Conservation (phyloP, 2,797 vertebrate genomes). For the Lateolabrax maculatus region DNA sequence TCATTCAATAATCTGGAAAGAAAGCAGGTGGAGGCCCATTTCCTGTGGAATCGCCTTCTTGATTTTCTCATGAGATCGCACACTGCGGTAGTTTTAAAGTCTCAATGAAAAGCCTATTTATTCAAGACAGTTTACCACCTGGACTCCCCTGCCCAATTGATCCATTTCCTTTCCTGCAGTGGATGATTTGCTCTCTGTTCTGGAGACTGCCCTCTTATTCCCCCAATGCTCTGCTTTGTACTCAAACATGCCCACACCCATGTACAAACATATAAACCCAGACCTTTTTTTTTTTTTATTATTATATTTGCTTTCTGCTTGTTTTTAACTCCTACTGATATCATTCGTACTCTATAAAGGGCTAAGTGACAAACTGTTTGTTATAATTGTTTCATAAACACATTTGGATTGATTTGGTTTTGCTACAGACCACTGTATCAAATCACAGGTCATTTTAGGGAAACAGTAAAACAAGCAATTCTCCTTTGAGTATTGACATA, state of each 20-base stretch:
- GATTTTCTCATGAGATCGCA: conserved; percentile 51
- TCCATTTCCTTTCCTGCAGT: conserved; percentile 31
- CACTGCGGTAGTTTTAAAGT: conserved; percentile 50
- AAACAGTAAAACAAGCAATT: conserved; percentile 43
- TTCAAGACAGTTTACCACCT: conserved; percentile 51
- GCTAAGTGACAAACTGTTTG: conserved; percentile 8
- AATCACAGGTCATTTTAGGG: conserved; percentile 31
- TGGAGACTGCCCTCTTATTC: conserved; percentile 14
- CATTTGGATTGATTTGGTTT: conserved; percentile 57
- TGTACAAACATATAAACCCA: not conserved
- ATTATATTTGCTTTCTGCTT: not conserved
- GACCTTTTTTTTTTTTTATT: no score
- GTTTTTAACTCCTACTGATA: conserved; percentile 27
- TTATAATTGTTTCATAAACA: conserved; percentile 25
- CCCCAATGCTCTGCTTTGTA: not conserved
- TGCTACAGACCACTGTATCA: conserved; percentile 13
- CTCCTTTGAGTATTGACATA: conserved; percentile 36
- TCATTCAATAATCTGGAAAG: conserved; percentile 41
- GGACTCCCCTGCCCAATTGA: conserved; percentile 38
- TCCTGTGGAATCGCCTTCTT: conserved; percentile 44
- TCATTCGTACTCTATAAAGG: not conserved
- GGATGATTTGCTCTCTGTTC: conserved; percentile 37
- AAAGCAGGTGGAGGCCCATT: conserved; percentile 51
- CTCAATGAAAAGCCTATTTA: conserved; percentile 58
- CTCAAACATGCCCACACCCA: conserved; percentile 28